A percentile compares a stretch with the other conserved stretches of the same genome.
Conservation (phyloP, 1,140 invertebrate species). For the Lepidurus packardi region DNA sequence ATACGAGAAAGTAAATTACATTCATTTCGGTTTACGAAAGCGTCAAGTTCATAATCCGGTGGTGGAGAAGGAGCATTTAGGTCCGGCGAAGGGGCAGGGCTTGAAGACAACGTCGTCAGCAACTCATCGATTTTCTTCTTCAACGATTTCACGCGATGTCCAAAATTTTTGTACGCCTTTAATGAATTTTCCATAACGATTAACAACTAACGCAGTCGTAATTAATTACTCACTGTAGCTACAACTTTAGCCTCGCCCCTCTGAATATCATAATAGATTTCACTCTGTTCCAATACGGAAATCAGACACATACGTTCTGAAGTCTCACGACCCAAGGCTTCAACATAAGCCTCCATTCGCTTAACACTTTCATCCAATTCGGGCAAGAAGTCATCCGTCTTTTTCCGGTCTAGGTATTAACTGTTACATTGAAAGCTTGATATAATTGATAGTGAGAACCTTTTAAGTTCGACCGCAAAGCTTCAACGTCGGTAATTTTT, state of each 20-base stretch:
- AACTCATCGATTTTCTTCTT: constrained; percentile 78
- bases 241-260: constrained; percentile 87
- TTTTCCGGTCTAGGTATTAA: constrained; percentile 57
- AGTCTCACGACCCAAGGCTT: constrained; percentile 73
- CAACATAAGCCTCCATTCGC: constrained; percentile 72
- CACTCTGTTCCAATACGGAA: constrained; percentile 66
- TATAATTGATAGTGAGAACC: not conserved
- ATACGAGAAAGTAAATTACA: not conserved
- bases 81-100: constrained; percentile 61
- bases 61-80: constrained; percentile 67
- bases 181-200: constrained; percentile 32
- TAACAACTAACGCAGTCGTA: constrained; percentile 23
- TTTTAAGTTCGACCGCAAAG: constrained; percentile 62
- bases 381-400: constrained; percentile 77
- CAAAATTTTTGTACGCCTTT: constrained; percentile 88
- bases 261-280: constrained; percentile 82
- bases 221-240: constrained; percentile 65
- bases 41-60: not conserved
- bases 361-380: constrained; percentile 74
- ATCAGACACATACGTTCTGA: constrained; percentile 68
- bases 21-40: not conserved
- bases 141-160: constrained; percentile 71
- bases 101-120: constrained; percentile 53
- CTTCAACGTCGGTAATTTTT: constrained; percentile 56
- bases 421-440: not conserved